These are phyloP conservation scores for Sinotaia quadrata DNA, from an alignment of 2,888 invertebrate genomes.

Conservation along the genomic window DNA sequence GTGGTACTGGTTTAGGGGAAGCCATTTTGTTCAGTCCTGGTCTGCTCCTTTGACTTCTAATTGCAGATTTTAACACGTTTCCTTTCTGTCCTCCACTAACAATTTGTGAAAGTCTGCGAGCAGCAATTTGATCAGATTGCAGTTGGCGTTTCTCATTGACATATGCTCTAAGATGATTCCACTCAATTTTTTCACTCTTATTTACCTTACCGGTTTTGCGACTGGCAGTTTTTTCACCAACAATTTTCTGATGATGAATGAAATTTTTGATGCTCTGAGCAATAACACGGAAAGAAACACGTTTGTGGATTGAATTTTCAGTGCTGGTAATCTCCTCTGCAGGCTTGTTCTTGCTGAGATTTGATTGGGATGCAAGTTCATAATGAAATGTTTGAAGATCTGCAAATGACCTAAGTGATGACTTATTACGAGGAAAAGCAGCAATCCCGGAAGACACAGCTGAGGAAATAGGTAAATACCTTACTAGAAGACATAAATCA, in stretches of 20 bases:
- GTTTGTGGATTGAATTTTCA: not conserved
- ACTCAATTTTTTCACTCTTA: slow-evolving; percentile 15
- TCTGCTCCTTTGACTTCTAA: slow-evolving; percentile 1
- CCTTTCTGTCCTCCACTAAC: not conserved
- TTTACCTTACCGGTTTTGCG: too few species aligned
- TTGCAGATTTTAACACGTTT: slow-evolving; percentile 7
- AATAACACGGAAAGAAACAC: slow-evolving; percentile 10
- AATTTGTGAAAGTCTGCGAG: too few species aligned
- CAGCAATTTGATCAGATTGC: too few species aligned
- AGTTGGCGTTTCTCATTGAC: too few species aligned
- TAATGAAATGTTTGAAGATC: slow-evolving; percentile 21
- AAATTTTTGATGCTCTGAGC: slow-evolving; percentile 14
- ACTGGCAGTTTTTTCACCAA: too few species aligned
- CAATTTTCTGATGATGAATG: slow-evolving; percentile 6
- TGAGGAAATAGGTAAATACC: too few species aligned
- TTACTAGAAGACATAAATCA: too few species aligned
- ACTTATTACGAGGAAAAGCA: slow-evolving; percentile 21
- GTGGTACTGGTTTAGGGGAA: not conserved
- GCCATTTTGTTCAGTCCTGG: not conserved
- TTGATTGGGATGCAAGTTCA: slow-evolving; percentile 14
- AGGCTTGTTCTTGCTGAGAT: not conserved
- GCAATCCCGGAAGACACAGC: too few species aligned
- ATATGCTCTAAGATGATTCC: slow-evolving; percentile 2
- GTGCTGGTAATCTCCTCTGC: not conserved
- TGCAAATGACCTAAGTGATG: slow-evolving; percentile 29